Base-by-base conservation (phyloP, 2,888 invertebrate genomes). In the Sylvicola cinctus region DNA sequence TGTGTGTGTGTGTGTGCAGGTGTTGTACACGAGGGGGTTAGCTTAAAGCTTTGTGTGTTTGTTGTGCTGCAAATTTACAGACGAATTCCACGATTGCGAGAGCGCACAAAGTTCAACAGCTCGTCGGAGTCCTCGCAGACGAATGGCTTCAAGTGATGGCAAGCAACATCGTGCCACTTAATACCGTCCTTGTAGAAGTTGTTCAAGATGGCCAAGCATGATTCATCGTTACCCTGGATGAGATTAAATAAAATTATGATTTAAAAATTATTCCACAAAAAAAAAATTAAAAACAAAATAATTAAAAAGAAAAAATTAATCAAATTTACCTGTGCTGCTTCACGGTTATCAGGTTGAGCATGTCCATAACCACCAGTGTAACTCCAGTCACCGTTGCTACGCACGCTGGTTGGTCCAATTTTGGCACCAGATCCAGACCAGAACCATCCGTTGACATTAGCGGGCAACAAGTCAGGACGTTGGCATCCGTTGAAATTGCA, bases 381-480 rank as follows among this genome's bases (percentile, higher is more conserved):
- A 45, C 83, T 84, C 87, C 87, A 87, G 54, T 85, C 87, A 27
- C 87, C 87, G 38, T 84, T 76, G 59, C 83, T 85, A 41, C 85
- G 70, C 55, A 84, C 81, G 23, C 76, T 75, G 35, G 87, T 87
- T 39, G 85, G 73, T 31, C 87, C 85, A 51, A 87, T 81, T 63
- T 87, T 87, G 40, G 79, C 85, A 20, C 87, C 87, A 7, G 85
- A 85, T 42, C 85, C 87, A 5, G 83, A 84, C 87, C 87, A 88
- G 69, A 88, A 88, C 87, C 87, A 88, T 36, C 83, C 83, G 56
- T 81, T 79, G 44, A 79, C 69, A 51, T 78, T 79, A 39, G 79
- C 71, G n/a, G 83, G 83, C 58, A 80, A 79, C 47, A 83, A 61
- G 57, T 83, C 83, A 32, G 74, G 59, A 36, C 83, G 66, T 58